Evolutionary conservation across 2,888 invertebrate species (phyloP), one percentile per base, ranked within the genome.

Genomic region (Tridacna crocea): DNA sequence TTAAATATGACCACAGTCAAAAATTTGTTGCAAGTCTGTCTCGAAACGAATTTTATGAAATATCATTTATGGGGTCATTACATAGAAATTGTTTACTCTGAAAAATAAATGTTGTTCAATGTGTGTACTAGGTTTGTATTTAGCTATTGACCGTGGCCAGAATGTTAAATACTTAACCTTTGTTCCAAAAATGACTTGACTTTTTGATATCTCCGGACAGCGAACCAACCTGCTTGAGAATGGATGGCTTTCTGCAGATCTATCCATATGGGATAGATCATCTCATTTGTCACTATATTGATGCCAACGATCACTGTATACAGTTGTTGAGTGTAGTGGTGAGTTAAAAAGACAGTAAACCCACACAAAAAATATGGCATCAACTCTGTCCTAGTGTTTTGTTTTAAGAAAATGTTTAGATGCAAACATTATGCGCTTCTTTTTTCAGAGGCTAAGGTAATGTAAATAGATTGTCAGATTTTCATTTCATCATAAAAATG

Each of bases 301-400:
- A 47, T 70, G 70, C 70, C 51, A 47, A 22, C 47, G 36, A 36
- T 36, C 36, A 36, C 36, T 22, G 22, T 74, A 47, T 22, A 47
- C 47, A 58, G 47, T n/a, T 74, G 74, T 22, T 74, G 51, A 66
- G 76, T 79, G 66, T 78, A 75, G 75, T 82, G 82, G 82, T 82
- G 82, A 82, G 82, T 82, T 77, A 77, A 61, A 27, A 74, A 77
- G 26, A 61, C 19, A 51, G 36, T 51, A 61, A 46, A 26, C 74
- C 60, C 61, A 61, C 27, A 74, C 58, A 61, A 47, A 74, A 46
- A 60, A 74, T 66, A 76, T 55, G 72, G 82, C 82, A 82, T 82
- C 82, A 82, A 82, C 82, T 82, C 73, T 61, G 82, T 79, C 82
- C 12, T 19, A 68, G 58, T 51, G 51, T 48, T 70, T 55, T 55